These are phyloP conservation scores for Aphaenogaster floridana DNA, from an alignment of 1,140 invertebrate species.

Conservation along the genomic window DNA sequence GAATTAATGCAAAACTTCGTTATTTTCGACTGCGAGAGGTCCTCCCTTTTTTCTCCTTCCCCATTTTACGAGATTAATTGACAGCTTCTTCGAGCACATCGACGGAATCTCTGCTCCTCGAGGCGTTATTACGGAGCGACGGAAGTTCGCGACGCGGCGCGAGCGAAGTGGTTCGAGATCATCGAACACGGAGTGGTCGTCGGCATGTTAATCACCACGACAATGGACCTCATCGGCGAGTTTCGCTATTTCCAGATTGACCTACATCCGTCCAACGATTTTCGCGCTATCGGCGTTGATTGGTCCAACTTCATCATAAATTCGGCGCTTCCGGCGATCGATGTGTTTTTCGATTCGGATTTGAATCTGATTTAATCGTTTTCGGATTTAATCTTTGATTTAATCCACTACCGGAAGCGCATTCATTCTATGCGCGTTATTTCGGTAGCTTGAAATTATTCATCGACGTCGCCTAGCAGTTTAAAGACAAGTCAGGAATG, in stretches of 20 bases:
- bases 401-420: neutral
- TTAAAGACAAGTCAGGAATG: neutral
- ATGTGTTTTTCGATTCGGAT: conserved; percentile 24
- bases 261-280: conserved; percentile 72
- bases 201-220: conserved; percentile 64
- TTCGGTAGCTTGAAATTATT: neutral
- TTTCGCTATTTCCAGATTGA: conserved; percentile 75
- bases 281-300: conserved; percentile 39
- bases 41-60: neutral
- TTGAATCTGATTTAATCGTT: neutral
- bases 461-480: neutral
- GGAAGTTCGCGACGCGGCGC: conserved; percentile 23
- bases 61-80: conserved; percentile 32
- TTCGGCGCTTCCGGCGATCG: conserved; percentile 5
- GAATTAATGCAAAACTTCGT: neutral
- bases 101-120: neutral
- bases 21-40: neutral
- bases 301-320: conserved; percentile 1
- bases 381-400: conserved; percentile 3
- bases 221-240: conserved; percentile 68
- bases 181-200: neutral
- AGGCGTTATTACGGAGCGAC: neutral
- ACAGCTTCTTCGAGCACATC: conserved; percentile 11
- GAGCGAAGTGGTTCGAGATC: conserved; percentile 20
- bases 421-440: conserved; percentile 26